These are phyloP conservation scores for Paramormyrops kingsleyae DNA, from an alignment of 2,113 vertebrate species.

Conservation along the genomic window DNA sequence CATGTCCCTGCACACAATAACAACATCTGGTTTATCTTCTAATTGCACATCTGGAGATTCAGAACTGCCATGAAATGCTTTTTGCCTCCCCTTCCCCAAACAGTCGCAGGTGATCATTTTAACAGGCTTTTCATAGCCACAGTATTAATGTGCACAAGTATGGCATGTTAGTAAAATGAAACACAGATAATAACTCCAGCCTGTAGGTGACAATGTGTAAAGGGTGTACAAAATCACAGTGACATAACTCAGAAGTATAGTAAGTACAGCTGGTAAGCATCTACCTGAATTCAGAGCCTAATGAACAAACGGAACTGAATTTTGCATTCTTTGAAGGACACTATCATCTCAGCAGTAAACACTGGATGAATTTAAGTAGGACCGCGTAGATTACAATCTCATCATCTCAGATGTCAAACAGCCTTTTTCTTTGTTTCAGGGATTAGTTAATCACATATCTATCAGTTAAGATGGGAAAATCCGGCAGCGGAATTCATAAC, in stretches of 20 bases:
- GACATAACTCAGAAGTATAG: neutral
- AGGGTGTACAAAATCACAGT: neutral
- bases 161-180: neutral
- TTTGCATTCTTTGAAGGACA: neutral
- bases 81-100: neutral
- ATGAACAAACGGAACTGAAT: neutral
- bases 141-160: slow-evolving; percentile 29
- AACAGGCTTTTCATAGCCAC: slow-evolving; percentile 13
- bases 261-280: neutral
- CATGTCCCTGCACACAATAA: slow-evolving; percentile 2
- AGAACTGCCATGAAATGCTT: neutral
- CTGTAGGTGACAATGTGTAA: neutral
- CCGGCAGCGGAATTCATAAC: neutral
- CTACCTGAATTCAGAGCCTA: neutral
- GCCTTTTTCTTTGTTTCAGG: neutral
- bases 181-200: neutral
- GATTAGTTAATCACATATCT: neutral
- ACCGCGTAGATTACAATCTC: neutral
- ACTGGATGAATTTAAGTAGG: neutral
- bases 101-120: slow-evolving; percentile 20
- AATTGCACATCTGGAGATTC: slow-evolving; percentile 4
- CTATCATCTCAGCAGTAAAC: neutral
- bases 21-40: slow-evolving; percentile 21
- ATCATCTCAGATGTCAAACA: neutral
- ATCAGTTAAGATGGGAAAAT: neutral